Base-by-base conservation (phyloP, 2,113 vertebrate genomes). In the Delphinapterus leucas region DNA sequence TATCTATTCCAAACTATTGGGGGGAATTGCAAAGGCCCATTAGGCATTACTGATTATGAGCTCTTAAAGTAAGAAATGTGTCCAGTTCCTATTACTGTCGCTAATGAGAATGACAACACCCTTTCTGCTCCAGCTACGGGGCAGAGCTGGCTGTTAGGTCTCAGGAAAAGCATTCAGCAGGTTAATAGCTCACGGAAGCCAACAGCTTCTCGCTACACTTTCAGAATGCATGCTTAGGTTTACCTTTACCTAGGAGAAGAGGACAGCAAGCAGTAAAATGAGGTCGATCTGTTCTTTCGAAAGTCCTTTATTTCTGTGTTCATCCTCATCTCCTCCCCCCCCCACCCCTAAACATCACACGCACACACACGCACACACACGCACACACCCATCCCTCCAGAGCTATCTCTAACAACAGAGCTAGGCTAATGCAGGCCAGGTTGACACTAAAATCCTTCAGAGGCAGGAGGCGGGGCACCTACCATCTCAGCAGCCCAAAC, bases 131-230 rank as follows among this genome's bases (percentile, higher is more conserved):
- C 63, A 55, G 85, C 90, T 53, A 10, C 1, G 31, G 53, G 84
- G 73, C 2, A 73, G 28, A 91, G 71, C 68, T 58, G 44, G 67
- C 20, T 17, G 47, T 33, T 61, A 76, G 55, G n/a, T 89, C 80
- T 76, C 65, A 67, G 74, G 88, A 85, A 70, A 90, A 84, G 60
- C 94, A 81, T 74, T 93, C 86, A 93, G 73, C 68, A 88, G 76
- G 61, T 61, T 92, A 65, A 86, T n/a, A 21, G 47, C 93, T 90
- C 67, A 28, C 8, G 21, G 65, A 76, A 61, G n/a, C 28, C 61
- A 60, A 79, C 77, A 44, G 63, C 88, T 82, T n/a, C 86, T 93
- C 49, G 41, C 58, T 61, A 25, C 26, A 53, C 33, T n/a, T 96
- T 60, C 65, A 70, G 91, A 92, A 76, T 2, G 20, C 83, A 63